phyloP scores from a whole-genome alignment of 2,888 invertebrate species.

The Callinectes sapidus region DNA sequence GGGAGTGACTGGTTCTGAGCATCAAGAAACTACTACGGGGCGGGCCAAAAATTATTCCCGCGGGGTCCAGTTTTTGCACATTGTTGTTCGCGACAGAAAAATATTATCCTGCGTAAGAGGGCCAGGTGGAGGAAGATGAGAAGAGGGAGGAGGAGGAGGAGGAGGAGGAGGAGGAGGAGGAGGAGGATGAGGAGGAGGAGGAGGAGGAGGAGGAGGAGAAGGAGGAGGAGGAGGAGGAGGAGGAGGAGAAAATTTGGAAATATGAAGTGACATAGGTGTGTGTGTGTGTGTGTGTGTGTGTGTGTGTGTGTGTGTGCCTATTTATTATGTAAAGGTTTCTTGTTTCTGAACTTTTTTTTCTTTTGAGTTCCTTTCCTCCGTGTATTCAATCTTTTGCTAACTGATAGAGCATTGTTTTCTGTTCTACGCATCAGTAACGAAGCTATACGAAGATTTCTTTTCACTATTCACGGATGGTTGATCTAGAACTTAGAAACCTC shows the following conservation, averaged over 20 bases:
- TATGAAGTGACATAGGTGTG: not conserved
- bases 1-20: slow-evolving; percentile 13
- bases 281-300: not conserved
- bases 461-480: not conserved
- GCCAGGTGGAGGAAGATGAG: not conserved
- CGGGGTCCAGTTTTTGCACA: slow-evolving; percentile 1
- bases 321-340: not conserved
- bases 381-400: not conserved
- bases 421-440: not conserved
- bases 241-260: not conserved
- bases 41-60: not conserved
- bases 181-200: too few species aligned
- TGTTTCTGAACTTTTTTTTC: not conserved
- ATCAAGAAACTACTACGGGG: not conserved
- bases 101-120: not conserved
- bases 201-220: too few species aligned
- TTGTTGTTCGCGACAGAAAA: slow-evolving; percentile 10
- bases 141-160: not conserved
- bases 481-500: not conserved
- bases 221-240: too few species aligned
- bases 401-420: not conserved
- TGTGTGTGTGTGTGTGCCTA: not conserved
- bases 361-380: not conserved
- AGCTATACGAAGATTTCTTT: not conserved
- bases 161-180: too few species aligned